Conservation (phyloP, 2,113 vertebrate genomes). For the Oceanodroma tethys region DNA sequence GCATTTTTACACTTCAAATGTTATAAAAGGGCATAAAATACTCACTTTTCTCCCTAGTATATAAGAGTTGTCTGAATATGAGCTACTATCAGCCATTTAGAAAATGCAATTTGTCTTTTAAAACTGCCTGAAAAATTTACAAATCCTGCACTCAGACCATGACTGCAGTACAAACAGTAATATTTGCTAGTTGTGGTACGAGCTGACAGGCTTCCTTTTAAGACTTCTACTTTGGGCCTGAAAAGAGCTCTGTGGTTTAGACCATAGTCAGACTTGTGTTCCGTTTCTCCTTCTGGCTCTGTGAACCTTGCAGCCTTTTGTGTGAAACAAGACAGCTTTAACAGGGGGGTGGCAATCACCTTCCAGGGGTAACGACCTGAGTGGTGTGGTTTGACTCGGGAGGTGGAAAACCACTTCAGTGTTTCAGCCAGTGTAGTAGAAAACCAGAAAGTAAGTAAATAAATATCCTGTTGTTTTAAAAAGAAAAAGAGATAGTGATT, state of each 20-base stretch:
- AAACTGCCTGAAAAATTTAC: background rate
- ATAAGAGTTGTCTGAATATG: accelerated
- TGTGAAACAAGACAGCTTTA: background rate
- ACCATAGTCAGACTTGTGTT: background rate
- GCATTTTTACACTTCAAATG: background rate
- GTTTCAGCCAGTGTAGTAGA: background rate
- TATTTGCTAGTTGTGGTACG: background rate
- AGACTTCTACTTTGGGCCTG: background rate
- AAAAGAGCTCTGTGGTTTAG: background rate
- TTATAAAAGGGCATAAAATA: background rate
- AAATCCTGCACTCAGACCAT: background rate
- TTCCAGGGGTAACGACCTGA: background rate
- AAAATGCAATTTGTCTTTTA: background rate
- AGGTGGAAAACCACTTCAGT: background rate
- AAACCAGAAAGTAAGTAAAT: background rate
- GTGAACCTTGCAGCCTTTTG: background rate
- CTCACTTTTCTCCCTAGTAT: background rate
- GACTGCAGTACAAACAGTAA: background rate
- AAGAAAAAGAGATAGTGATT: background rate
- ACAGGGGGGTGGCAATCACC: background rate
- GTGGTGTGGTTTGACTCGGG: background rate
- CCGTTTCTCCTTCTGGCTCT: background rate
- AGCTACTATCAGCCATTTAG: background rate
- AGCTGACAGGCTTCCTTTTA: background rate
- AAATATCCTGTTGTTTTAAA: background rate